These are phyloP conservation scores for Capitulum mitella DNA, from an alignment of 2,888 invertebrate species.

Conservation along the genomic window DNA sequence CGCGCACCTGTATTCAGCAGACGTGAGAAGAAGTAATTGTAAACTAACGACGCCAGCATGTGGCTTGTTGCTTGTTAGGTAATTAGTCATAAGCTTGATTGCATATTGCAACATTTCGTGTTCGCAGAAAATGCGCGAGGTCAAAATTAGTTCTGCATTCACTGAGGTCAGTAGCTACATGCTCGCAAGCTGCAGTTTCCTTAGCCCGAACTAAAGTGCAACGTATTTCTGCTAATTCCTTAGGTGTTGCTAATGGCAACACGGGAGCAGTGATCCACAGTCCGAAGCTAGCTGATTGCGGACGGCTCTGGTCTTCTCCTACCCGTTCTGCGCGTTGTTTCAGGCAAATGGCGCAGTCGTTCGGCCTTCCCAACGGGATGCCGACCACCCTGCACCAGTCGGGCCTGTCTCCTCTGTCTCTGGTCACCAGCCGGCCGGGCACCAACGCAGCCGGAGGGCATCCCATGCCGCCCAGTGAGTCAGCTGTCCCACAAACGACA, in stretches of 20 bases:
- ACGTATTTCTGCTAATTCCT: too few species aligned
- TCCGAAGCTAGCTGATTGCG: too few species aligned
- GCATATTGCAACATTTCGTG: not conserved
- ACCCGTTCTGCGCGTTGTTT: not conserved
- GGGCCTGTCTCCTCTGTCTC: not conserved
- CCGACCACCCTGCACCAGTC: not conserved
- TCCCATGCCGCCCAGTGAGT: not conserved
- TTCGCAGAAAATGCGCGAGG: too few species aligned
- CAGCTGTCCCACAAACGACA: too few species aligned
- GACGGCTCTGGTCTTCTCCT: too few species aligned
- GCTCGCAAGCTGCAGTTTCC: too few species aligned
- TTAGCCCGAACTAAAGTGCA: too few species aligned
- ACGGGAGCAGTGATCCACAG: too few species aligned
- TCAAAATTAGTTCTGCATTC: too few species aligned
- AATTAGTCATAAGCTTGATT: not conserved
- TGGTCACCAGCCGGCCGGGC: not conserved
- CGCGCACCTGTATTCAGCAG: not conserved
- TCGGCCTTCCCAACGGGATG: not conserved
- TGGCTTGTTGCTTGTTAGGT: not conserved
- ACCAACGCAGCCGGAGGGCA: not conserved
- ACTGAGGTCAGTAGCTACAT: too few species aligned
- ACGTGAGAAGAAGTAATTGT: not conserved
- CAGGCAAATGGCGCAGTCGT: constrained; percentile 1
- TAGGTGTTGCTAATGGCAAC: too few species aligned
- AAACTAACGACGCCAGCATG: not conserved